Evolutionary conservation across 2,888 invertebrate species (phyloP).

Genomic region (Stenichneumon culpator): DNA sequence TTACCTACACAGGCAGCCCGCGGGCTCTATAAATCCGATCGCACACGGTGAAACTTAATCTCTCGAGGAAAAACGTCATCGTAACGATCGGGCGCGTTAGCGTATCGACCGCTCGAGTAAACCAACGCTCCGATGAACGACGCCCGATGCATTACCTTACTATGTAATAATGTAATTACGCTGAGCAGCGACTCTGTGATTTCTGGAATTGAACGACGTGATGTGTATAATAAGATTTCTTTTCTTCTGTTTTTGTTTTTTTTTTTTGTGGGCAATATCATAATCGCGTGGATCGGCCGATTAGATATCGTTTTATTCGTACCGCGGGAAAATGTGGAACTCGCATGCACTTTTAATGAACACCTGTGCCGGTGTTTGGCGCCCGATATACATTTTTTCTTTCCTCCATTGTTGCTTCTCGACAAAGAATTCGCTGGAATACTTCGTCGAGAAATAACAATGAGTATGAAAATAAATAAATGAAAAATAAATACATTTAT

Average conservation of each 20-base stretch:
- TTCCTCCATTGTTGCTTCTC: too few relatives aligned
- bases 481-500: too few relatives aligned
- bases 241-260: not conserved
- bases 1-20: not conserved
- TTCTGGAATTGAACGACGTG: not conserved
- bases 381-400: too few relatives aligned
- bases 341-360: not conserved
- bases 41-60: conserved; percentile 59
- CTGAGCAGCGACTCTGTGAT: not conserved
- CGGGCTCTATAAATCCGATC: not conserved
- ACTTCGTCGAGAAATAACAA: not conserved
- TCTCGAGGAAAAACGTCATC: conserved; percentile 68
- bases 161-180: not conserved
- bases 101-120: conserved; percentile 51
- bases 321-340: not conserved
- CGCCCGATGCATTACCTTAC: conserved; percentile 9
- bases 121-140: conserved; percentile 16
- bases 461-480: too few relatives aligned
- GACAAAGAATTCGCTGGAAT: not conserved
- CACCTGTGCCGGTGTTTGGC: too few relatives aligned
- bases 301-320: not conserved
- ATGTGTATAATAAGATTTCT: not conserved
- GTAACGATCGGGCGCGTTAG: conserved; percentile 67
- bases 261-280: not conserved
- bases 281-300: not conserved